phyloP scores from a whole-genome alignment of 1,140 invertebrate species.

The Apis florea region DNA sequence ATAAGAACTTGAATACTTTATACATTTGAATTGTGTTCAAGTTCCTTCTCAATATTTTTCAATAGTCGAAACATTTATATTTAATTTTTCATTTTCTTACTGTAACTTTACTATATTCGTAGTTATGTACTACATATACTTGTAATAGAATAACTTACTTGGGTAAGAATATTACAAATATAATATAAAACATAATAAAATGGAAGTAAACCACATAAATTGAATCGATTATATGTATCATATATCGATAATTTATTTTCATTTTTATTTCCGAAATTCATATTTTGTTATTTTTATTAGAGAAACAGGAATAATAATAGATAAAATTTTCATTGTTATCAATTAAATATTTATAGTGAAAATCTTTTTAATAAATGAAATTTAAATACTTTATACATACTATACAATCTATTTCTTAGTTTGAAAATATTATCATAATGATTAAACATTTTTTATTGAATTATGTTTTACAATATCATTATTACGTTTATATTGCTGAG shows the following conservation, averaged over 20 bases:
- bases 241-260: background rate
- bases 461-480: background rate
- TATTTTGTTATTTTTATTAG: background rate
- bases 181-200: background rate
- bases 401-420: background rate
- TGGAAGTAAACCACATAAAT: background rate
- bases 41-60: too few species aligned
- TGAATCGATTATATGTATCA: background rate
- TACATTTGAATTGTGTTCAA: too few species aligned
- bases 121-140: background rate
- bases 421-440: background rate
- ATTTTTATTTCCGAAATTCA: background rate
- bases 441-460: background rate
- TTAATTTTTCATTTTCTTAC: too few species aligned
- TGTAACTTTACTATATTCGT: too few species aligned
- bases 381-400: background rate
- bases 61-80: too few species aligned
- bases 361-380: background rate
- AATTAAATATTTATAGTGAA: background rate
- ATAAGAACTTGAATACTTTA: too few species aligned
- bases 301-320: background rate
- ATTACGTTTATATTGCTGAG: slow-evolving; percentile 2
- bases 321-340: background rate
- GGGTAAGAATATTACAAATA: background rate
- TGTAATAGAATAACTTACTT: background rate